Evolutionary conservation across 1,140 invertebrate species (phyloP), one percentile per base, ranked within the genome.

Genomic region (Hydropsyche tenuis): DNA sequence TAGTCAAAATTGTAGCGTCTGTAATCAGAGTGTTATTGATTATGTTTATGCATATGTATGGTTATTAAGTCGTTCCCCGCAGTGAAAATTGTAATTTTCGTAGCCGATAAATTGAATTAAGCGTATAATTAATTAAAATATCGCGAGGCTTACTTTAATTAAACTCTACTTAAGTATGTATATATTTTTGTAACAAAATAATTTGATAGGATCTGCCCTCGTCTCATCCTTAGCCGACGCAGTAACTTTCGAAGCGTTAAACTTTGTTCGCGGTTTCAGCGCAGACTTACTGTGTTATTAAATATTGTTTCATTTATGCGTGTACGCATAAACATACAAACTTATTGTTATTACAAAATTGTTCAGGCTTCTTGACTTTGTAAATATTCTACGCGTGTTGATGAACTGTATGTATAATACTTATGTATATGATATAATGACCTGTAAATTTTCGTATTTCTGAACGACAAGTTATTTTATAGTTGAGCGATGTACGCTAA

Each of bases 121-220:
- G 63, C 20, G 25, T 65, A n/a, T 65, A 65, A 65, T 65, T 65
- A 65, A 65, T 65, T 65, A 65, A 43, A 65, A 45, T 22, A 43
- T 65, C 63, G 63, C 63, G 9, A 65, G 7, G 30, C 63, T 60
- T 25, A 45, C 63, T 42, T 43, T 65, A 43, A 65, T 43, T 65
- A 45, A 42, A 43, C 27, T 65, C 11, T 65, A 12, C n/a, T 43
- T 43, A 43, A 43, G 30, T 65, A n/a, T n/a, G n/a, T n/a, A 18
- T 42, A 45, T 65, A 60, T 60, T 60, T 60, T 60, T 23, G 23
- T 60, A 60, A 4, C 22, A 22, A 27, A 60, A 60, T 25, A 60
- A 25, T 60, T 60, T 60, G 22, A 60, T 56, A 56, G 22, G 18
- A 60, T 14, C 56, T 14, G 22, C 23, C 56, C 9, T 37, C 30